Conservation (phyloP, 2,113 vertebrate genomes). For the Menidia beryllina region DNA sequence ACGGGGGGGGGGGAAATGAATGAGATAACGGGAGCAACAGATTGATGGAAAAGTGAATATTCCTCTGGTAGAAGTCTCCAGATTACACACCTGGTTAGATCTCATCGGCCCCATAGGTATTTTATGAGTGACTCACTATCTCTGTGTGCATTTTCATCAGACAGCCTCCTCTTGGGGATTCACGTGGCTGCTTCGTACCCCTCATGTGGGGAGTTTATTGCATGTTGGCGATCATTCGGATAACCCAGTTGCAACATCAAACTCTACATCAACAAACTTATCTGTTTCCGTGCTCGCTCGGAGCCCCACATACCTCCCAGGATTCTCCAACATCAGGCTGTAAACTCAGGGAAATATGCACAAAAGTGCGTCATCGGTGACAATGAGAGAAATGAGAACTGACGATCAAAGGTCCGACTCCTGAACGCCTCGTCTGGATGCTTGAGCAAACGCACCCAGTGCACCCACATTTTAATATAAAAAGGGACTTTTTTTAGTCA, state of each 20-base stretch:
- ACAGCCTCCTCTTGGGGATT: conserved; percentile 30
- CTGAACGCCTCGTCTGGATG: neutral
- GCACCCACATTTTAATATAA: conserved; percentile 3
- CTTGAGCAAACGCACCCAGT: no score
- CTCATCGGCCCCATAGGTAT: conserved; percentile 64
- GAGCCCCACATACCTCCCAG: neutral
- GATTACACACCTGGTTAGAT: conserved; percentile 71
- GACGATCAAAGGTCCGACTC: neutral
- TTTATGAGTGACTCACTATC: conserved; percentile 33
- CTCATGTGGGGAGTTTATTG: conserved; percentile 13
- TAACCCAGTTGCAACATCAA: conserved; percentile 14
- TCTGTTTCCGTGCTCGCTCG: neutral
- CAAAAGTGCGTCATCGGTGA: neutral
- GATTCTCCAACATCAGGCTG: neutral
- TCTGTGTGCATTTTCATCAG: conserved; percentile 28
- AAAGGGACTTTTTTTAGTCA: no score
- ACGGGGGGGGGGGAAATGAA: conserved; percentile 24
- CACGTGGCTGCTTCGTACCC: conserved; percentile 23
- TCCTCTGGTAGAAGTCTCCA: conserved; percentile 68
- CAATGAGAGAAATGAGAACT: neutral
- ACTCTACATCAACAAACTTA: neutral
- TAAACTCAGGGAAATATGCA: neutral
- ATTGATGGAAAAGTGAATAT: conserved; percentile 68
- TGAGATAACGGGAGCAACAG: conserved; percentile 44
- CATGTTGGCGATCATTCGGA: conserved; percentile 19